A percentile compares a stretch with the other conserved stretches of the same genome.
Evolutionary conservation across 1,140 invertebrate species (phyloP).

Genomic region (Drosophila arawakana): DNA sequence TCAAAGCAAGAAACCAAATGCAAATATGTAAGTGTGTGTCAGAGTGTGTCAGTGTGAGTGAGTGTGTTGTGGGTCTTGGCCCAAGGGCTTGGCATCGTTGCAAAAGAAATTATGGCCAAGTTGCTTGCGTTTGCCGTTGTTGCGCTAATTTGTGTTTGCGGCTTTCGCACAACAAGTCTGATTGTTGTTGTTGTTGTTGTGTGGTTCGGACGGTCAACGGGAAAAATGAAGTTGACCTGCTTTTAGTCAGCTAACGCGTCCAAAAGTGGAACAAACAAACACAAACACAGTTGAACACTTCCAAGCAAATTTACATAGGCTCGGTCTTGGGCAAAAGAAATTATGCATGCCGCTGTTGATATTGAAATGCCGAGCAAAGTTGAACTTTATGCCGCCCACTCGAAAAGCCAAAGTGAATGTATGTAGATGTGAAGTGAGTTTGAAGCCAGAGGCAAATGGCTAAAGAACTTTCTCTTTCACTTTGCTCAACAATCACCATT

Average conservation of each 20-base stretch:
- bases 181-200: slow-evolving; percentile 52
- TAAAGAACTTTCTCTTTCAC: slow-evolving; percentile 69
- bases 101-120: slow-evolving; percentile 72
- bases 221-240: slow-evolving; percentile 80
- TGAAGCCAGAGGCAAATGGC: slow-evolving; percentile 14
- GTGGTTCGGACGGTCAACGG: slow-evolving; percentile 59
- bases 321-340: slow-evolving; percentile 55
- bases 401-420: slow-evolving; percentile 2
- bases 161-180: slow-evolving; percentile 71
- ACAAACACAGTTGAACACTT: slow-evolving; percentile 48
- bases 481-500: slow-evolving; percentile 61
- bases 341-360: slow-evolving; percentile 80
- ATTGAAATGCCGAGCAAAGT: slow-evolving; percentile 72
- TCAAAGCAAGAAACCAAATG: slow-evolving; percentile 41
- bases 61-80: slow-evolving; percentile 29
- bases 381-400: slow-evolving; percentile 58
- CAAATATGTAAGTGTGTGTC: slow-evolving; percentile 35
- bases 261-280: slow-evolving; percentile 58
- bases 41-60: slow-evolving; percentile 18
- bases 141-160: slow-evolving; percentile 80
- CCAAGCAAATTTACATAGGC: slow-evolving; percentile 76
- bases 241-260: slow-evolving; percentile 46
- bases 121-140: slow-evolving; percentile 44
- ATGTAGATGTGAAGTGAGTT: slow-evolving; percentile 21
- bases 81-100: slow-evolving; percentile 63